Evolutionary conservation across 1,140 invertebrate genomes (phyloP), one percentile per base, ranked within the genome.

Genomic region (Chymomyza costata): DNA sequence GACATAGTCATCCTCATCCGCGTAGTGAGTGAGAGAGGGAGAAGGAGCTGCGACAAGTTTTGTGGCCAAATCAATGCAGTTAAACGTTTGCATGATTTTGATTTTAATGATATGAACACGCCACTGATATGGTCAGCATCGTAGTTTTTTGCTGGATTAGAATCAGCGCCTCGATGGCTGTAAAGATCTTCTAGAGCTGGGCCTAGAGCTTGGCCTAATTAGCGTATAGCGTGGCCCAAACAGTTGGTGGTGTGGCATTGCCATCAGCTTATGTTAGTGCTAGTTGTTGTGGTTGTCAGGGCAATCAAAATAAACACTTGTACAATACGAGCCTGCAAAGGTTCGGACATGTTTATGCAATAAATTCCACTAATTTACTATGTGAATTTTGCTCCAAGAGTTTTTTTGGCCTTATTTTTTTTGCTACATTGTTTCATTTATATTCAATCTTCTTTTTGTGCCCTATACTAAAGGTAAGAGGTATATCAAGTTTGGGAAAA

Each of bases 21-120:
- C n/a, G n/a, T n/a, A n/a, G n/a, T n/a, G n/a, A n/a, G n/a, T n/a
- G n/a, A n/a, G n/a, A n/a, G n/a, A n/a, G n/a, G n/a, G n/a, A 5
- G 5, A 10, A 28, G 5, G 14, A 18, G 31, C 62, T 66, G 71
- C 58, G 71, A 71, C 73, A 80, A 67, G 58, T 78, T 71, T 80
- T 78, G 73, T 80, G 39, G 3, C 2, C 3, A 34, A 3, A 34
- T 34, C 32, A 14, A 63, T 67, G 67, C 49, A 60, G 67, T 78
- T 78, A 78, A 78, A 80, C 73, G 73, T 68, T 78, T 78, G 71
- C 71, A 78, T 78, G 71, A 78, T 78, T 78, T 71, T 78, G 73
- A 78, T 78, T 78, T 78, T 78, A 80, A 78, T 53, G 73, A 71
- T 76, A 62, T 39, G 44, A 44, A 25, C 13, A 39, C 37, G 37